phyloP scores from a whole-genome alignment of 1,140 invertebrate species.

The Helicoverpa armigera region DNA sequence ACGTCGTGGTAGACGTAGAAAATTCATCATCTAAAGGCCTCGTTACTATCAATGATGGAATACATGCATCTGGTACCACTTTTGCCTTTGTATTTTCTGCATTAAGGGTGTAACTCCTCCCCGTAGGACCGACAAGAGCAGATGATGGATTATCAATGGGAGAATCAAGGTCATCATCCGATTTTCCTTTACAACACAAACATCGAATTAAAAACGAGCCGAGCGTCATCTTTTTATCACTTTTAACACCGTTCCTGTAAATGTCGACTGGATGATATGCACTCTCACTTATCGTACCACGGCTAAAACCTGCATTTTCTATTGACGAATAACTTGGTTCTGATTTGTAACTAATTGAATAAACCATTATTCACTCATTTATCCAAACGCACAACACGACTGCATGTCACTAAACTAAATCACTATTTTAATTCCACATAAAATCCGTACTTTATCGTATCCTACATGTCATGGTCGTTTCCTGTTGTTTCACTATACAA shows the following conservation, averaged over 20 bases:
- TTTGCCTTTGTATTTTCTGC: conserved; percentile 52
- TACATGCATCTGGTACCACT: background rate
- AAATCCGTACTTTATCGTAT: conserved; percentile 80
- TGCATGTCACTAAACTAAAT: conserved; percentile 51
- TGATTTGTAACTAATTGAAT: conserved; percentile 56
- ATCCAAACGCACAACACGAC: conserved; percentile 58
- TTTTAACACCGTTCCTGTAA: conserved; percentile 61
- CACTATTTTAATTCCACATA: conserved; percentile 63
- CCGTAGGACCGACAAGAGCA: conserved; percentile 67
- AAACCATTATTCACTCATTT: conserved; percentile 62
- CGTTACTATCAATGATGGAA: conserved; percentile 53
- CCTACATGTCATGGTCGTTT: conserved; percentile 72
- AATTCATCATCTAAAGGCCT: conserved; percentile 66
- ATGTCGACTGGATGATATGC: conserved; percentile 71
- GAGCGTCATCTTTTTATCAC: conserved; percentile 58
- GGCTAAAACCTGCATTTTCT: conserved; percentile 57
- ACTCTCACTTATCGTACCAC: conserved; percentile 49
- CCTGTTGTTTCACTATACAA: conserved; percentile 66
- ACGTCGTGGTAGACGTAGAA: conserved; percentile 67
- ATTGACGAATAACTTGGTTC: conserved; percentile 67
- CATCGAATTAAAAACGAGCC: conserved; percentile 61
- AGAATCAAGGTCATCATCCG: conserved; percentile 60
- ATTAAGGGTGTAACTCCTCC: conserved; percentile 73
- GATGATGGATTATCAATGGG: conserved; percentile 68
- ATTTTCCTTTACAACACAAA: conserved; percentile 64